phyloP scores from a whole-genome alignment of 2,797 vertebrate species.

The Eulemur coronatus region DNA sequence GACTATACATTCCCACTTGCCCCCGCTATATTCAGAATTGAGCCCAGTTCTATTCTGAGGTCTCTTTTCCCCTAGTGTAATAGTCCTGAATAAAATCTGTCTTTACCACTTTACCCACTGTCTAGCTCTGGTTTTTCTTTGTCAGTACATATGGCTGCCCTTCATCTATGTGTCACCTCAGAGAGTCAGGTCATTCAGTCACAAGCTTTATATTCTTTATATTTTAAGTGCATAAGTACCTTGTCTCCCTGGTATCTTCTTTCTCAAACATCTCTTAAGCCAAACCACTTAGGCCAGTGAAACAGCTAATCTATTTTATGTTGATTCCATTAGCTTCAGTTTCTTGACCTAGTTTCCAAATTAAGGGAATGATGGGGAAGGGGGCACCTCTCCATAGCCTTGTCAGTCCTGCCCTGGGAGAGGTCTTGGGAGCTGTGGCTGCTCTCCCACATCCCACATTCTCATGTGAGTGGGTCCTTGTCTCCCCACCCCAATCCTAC shows the following conservation, averaged over 20 bases:
- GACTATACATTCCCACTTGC: neutral
- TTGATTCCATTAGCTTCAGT: slow-evolving; percentile 44
- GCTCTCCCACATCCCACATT: neutral
- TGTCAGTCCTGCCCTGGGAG: neutral
- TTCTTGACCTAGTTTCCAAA: slow-evolving; percentile 32
- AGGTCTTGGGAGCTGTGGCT: neutral
- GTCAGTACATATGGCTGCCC: neutral
- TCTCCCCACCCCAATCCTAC: neutral
- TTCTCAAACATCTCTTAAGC: slow-evolving; percentile 32
- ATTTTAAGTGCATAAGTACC: neutral
- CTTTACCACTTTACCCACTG: neutral
- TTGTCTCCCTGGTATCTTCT: slow-evolving; percentile 17
- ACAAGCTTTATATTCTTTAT: neutral
- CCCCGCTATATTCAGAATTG: neutral
- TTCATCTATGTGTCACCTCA: neutral
- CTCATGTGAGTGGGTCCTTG: neutral
- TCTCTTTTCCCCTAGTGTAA: neutral
- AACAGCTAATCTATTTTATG: slow-evolving; percentile 28
- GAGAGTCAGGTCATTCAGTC: neutral
- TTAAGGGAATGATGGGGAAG: neutral
- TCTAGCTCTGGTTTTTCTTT: neutral
- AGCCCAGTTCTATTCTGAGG: neutral
- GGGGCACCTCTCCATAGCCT: neutral
- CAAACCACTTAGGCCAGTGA: neutral
- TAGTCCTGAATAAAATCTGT: neutral